Percentiles rank a stretch among this genome's conserved stretches.
phyloP scores from a whole-genome alignment of 2,888 invertebrate genomes.

The Melieria picta region DNA sequence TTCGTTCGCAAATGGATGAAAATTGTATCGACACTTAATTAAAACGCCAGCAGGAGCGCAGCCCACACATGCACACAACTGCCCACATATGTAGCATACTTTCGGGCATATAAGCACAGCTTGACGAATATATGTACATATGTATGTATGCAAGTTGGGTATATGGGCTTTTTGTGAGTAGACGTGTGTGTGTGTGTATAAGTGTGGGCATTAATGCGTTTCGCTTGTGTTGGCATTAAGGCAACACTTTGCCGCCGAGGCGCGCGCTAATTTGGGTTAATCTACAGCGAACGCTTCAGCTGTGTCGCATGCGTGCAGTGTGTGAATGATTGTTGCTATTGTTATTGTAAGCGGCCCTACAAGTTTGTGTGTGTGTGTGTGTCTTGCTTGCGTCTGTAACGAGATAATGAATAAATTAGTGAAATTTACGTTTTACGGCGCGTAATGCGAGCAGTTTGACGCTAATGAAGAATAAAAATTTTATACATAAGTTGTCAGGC shows the following conservation, averaged over 20 bases:
- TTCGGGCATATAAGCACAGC: neutral
- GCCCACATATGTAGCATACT: neutral
- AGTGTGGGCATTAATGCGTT: no score
- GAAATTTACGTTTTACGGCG: slow-evolving; percentile 29
- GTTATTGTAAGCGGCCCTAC: no score
- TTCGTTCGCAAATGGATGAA: neutral
- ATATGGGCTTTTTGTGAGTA: neutral
- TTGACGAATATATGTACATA: slow-evolving; percentile 38
- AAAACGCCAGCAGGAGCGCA: neutral
- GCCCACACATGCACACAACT: neutral
- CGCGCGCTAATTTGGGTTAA: slow-evolving; percentile 8
- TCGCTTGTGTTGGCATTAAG: neutral
- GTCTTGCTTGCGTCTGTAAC: slow-evolving; percentile 26
- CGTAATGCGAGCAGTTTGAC: slow-evolving; percentile 10
- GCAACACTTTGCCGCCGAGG: slow-evolving; percentile 1
- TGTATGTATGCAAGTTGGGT: slow-evolving; percentile 2
- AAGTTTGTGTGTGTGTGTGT: neutral
- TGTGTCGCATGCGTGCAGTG: neutral
- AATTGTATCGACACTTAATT: slow-evolving; percentile 14
- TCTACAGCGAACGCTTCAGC: neutral
- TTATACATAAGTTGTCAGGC: neutral
- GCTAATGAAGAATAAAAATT: slow-evolving; percentile 5
- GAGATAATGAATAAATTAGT: slow-evolving; percentile 38
- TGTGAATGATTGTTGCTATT: neutral
- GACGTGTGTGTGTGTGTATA: neutral